These are phyloP conservation scores for Melipona beecheii DNA, from an alignment of 2,888 invertebrate species.

Conservation along the genomic window DNA sequence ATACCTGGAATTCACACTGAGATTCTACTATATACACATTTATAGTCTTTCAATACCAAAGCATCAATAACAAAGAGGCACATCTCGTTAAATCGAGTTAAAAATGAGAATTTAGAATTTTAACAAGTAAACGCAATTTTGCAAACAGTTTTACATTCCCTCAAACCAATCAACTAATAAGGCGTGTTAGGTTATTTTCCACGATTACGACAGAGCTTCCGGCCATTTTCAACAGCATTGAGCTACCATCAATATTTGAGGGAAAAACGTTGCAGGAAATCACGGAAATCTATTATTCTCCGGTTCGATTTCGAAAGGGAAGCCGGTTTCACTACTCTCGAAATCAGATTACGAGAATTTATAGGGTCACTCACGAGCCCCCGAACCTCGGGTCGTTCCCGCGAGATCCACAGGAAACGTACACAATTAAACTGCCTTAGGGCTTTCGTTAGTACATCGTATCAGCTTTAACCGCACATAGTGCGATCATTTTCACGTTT, in stretches of 20 bases:
- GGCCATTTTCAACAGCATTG: constrained; percentile 10
- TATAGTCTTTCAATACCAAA: accelerated
- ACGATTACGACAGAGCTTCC: background rate
- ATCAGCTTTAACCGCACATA: constrained; percentile 18
- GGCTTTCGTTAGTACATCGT: constrained; percentile 41
- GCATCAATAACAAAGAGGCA: background rate
- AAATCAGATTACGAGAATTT: constrained; percentile 79
- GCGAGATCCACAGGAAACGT: constrained; percentile 66
- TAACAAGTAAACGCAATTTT: no score
- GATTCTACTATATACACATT: background rate
- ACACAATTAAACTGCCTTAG: constrained; percentile 69
- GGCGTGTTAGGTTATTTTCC: background rate
- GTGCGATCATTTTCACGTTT: constrained; percentile 41
- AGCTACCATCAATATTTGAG: constrained; percentile 35
- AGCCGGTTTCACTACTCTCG: constrained; percentile 68
- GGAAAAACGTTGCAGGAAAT: constrained; percentile 56
- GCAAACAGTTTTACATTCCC: background rate
- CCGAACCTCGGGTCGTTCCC: constrained; percentile 50
- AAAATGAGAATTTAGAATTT: no score
- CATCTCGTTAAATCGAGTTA: no score
- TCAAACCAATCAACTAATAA: background rate
- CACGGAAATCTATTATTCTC: constrained; percentile 69
- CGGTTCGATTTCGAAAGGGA: constrained; percentile 68
- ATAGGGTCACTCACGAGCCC: constrained; percentile 74
- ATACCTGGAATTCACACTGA: background rate